Base-by-base conservation (phyloP, 2,797 vertebrate genomes). In the Ataeniobius toweri region DNA sequence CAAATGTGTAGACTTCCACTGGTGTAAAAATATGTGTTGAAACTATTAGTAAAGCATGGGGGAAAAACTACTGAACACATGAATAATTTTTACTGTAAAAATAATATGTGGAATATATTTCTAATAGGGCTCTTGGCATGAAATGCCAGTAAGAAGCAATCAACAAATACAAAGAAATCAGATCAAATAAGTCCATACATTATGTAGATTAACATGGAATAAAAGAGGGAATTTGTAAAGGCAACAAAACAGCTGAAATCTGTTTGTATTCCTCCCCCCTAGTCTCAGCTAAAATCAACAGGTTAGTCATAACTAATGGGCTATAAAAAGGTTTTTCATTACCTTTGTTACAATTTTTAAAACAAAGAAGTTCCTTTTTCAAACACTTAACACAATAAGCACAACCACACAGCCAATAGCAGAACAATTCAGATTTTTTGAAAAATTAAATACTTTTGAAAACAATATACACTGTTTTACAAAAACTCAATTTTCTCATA, bases 21-120 rank as follows among this genome's bases (percentile, higher is more conserved):
- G 36, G 68, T 79, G 28, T 74, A 5, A 58, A 41, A 61, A 80
- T 9, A 5, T 31, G 44, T 71, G 13, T 51, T 81, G 58, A 80
- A 65, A 46, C 59, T 5, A 76, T 84, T 77, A 26, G 26, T 48
- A 73, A 48, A 48, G 46, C 46, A 48, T 9, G 46, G 9, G 9
- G 9, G 13, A 5, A 18, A 51, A 5, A 3, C 13, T 51, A 18
- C 14, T 3, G 16, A 51, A 51, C 50, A 51, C 50, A 51, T 16
- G 12, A 51, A 1, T 18, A 3, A 14, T 51, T 46, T 16, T 51
- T 51, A 51, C 50, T 51, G 13, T 18, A 18, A 16, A 51, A 51
- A 51, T 16, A 51, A 18, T 51, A 51, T 18, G 16, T 5, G 16
- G 16, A 18, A 14, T 51, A 51, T 14, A 12, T 48, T 48, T 48